Percentiles rank a stretch among this genome's conserved stretches.
Conservation (phyloP, 1,140 invertebrate species). For the Zaprionus nigranus region DNA sequence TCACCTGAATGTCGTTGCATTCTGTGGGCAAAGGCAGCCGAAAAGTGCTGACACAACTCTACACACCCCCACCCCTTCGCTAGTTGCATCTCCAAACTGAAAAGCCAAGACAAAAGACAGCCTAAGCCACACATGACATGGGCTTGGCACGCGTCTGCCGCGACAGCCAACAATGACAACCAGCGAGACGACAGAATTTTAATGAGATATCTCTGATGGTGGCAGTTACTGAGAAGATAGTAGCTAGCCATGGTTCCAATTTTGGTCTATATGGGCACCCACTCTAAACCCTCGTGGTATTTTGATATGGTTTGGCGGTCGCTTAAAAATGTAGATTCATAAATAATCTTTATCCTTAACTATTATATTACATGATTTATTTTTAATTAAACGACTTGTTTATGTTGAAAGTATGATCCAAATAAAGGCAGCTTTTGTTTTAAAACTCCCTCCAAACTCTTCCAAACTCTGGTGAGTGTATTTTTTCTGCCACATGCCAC, state of each 20-base stretch:
- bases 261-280: conserved; percentile 27
- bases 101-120: conserved; percentile 44
- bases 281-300: background rate
- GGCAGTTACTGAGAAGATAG: conserved; percentile 28
- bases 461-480: background rate
- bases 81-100: conserved; percentile 9
- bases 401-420: background rate
- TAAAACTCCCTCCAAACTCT: background rate
- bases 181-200: conserved; percentile 66
- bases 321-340: background rate
- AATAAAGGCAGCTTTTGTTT: background rate
- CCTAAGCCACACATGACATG: conserved; percentile 45
- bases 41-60: conserved; percentile 67
- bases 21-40: conserved; percentile 1
- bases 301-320: conserved; percentile 3
- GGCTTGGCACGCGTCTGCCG: conserved; percentile 31
- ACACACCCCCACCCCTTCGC: background rate
- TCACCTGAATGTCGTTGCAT: conserved; percentile 53
- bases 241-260: conserved; percentile 45
- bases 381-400: background rate
- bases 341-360: background rate
- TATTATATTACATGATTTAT: background rate
- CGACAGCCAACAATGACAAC: conserved; percentile 39
- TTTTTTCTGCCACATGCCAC: conserved; percentile 17
- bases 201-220: conserved; percentile 68